Conservation (phyloP, 2,797 vertebrate genomes). For the Chaetodon trifasciatus region DNA sequence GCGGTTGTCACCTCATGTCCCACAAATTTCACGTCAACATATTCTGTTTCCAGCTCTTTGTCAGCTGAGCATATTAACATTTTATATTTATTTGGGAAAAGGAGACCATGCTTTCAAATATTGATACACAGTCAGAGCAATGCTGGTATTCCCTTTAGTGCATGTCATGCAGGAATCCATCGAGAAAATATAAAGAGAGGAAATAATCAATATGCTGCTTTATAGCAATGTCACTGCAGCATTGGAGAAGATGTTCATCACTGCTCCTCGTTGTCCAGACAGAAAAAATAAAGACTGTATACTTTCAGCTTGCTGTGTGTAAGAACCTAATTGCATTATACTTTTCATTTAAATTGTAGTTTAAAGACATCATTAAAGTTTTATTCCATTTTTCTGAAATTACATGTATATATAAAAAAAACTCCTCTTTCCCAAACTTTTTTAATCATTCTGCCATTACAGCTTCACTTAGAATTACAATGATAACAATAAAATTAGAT, state of each 20-base stretch:
- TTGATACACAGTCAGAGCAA: conserved; percentile 8
- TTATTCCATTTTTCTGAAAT: conserved; percentile 7
- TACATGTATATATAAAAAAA: background rate
- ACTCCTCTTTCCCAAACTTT: background rate
- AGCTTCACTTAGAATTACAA: background rate
- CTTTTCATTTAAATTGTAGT: conserved; percentile 17
- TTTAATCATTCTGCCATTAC: background rate
- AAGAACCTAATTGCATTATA: too few species aligned
- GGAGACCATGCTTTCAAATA: background rate
- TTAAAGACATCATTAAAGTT: background rate
- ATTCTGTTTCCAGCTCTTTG: conserved; percentile 11
- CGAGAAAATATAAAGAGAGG: conserved; percentile 31
- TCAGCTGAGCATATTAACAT: conserved; percentile 9
- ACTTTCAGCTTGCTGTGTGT: background rate
- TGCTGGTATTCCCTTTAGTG: conserved; percentile 3
- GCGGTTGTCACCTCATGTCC: conserved; percentile 21
- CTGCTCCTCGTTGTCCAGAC: conserved; percentile 35
- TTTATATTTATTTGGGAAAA: conserved; percentile 14
- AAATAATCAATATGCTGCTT: conserved; percentile 50
- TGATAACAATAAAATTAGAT: background rate
- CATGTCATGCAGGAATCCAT: conserved; percentile 17
- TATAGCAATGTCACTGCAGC: conserved; percentile 51
- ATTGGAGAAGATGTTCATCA: conserved; percentile 35
- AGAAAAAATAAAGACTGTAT: background rate
- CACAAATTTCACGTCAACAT: conserved; percentile 6